Base-by-base conservation (phyloP, 2,888 invertebrate genomes). In the Theodoxus fluviatilis region DNA sequence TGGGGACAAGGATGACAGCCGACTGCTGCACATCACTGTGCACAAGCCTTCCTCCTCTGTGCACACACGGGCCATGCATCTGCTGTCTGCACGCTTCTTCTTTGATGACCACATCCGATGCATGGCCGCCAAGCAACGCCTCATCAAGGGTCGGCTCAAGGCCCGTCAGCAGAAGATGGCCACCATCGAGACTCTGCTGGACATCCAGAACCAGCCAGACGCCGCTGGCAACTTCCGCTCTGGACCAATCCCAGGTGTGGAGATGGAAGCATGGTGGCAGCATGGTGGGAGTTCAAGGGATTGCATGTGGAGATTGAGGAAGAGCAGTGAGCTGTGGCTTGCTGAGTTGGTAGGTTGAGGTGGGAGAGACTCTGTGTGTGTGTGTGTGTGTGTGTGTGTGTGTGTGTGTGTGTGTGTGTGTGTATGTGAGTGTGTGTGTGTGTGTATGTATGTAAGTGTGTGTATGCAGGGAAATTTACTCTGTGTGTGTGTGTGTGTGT, bases 81-180 rank as follows among this genome's bases (percentile, higher is more conserved):
- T 85, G 3, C 83, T 87, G 18, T 80, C 84, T 7, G 85, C 85
- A 3, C 78, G 80, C 87, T 98, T 99, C 88, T 91, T 98, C 73
- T 99, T 99, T 86, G 98, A 99, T 85, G 99, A 99, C 89, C 98
- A 98, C 85, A 99, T 99, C 78, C 91, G 98, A 38, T 98, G 98
- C 84, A 97, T 98, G 97, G 98, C 98, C 25, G 98, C 98, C 33
- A 98, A 98, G 84, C 98, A 98, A 87, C 94, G 93, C 38, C 79
- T 89, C 25, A 87, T 86, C 2, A 89, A 89, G 78, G 89, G 89
- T n/a, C 81, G 87, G 7, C 93, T 94, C 81, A 96, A 95, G 88
- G 96, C 98, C 0, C 92, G 98, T 0, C 96, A 97, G 84, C 94
- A 95, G 88, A 98, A 98, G 88, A 95, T 98, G 93, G 94, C 94